phyloP scores from a whole-genome alignment of 2,113 vertebrate species.

The Ceratotherium simum region DNA sequence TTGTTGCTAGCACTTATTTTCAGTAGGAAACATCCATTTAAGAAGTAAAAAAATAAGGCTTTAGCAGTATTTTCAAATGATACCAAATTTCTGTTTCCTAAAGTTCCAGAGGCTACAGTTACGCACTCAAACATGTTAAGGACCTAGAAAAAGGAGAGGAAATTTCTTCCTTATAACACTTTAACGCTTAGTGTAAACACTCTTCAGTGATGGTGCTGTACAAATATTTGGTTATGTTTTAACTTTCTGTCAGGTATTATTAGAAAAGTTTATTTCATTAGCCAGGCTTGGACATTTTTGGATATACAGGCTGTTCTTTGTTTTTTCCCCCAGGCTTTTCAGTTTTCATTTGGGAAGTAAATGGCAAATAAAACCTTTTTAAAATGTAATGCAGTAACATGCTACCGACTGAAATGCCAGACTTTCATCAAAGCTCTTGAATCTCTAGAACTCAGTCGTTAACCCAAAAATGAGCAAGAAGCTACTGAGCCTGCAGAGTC shows the following conservation, averaged over 20 bases:
- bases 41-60: not conserved
- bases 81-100: not conserved
- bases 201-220: not conserved
- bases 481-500: not conserved
- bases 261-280: not conserved
- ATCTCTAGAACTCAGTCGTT: not conserved
- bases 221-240: not conserved
- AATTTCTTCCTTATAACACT: not conserved
- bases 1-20: not conserved
- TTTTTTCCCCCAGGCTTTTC: not conserved
- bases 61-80: not conserved
- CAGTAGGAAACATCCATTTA: not conserved
- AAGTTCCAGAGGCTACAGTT: not conserved
- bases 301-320: not conserved
- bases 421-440: not conserved
- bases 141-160: not conserved
- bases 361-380: slow-evolving; percentile 7
- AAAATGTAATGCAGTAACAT: not conserved
- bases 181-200: not conserved
- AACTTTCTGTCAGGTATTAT: not conserved
- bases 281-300: not conserved
- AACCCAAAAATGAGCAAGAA: not conserved
- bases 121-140: not conserved
- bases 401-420: not conserved
- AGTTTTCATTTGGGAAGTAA: slow-evolving; percentile 38